Conservation (phyloP, 2,888 invertebrate genomes). For the Apamea crenata region DNA sequence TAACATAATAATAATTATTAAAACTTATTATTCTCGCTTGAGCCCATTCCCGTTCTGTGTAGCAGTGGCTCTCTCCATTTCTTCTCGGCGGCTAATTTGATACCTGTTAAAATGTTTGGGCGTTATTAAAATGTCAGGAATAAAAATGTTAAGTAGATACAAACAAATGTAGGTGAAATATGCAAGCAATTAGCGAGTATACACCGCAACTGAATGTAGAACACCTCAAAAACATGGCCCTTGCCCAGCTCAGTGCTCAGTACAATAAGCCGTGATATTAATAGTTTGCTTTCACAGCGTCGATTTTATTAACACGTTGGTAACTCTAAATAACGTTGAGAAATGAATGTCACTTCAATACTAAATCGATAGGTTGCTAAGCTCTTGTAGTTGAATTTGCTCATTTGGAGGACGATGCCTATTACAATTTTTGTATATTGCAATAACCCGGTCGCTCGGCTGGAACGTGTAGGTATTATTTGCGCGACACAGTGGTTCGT, state of each 20-base stretch:
- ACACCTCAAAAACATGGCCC: constrained; percentile 36
- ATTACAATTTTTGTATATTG: constrained; percentile 34
- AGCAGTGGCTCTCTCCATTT: constrained; percentile 82
- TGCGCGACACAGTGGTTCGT: constrained; percentile 81
- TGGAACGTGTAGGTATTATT: constrained; percentile 72
- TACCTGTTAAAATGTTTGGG: constrained; percentile 79
- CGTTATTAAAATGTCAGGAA: neutral
- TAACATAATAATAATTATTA: constrained; percentile 30
- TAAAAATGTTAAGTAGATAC: neutral
- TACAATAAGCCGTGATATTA: constrained; percentile 55
- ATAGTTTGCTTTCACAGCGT: constrained; percentile 58
- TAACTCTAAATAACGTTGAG: constrained; percentile 19
- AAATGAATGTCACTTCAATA: constrained; percentile 7
- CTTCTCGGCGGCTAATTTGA: constrained; percentile 90
- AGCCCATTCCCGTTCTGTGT: constrained; percentile 91
- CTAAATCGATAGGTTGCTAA: neutral
- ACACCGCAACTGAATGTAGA: constrained; percentile 16
- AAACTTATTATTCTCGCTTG: constrained; percentile 89
- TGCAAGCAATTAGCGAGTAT: neutral
- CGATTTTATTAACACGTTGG: constrained; percentile 29
- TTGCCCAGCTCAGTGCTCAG: constrained; percentile 52
- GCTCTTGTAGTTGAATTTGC: constrained; percentile 7
- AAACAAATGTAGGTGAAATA: neutral
- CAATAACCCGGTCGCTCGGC: constrained; percentile 66
- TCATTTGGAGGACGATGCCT: neutral